Evolutionary conservation across 1,140 invertebrate genomes (phyloP).

Genomic region (Drosophila bocqueti): DNA sequence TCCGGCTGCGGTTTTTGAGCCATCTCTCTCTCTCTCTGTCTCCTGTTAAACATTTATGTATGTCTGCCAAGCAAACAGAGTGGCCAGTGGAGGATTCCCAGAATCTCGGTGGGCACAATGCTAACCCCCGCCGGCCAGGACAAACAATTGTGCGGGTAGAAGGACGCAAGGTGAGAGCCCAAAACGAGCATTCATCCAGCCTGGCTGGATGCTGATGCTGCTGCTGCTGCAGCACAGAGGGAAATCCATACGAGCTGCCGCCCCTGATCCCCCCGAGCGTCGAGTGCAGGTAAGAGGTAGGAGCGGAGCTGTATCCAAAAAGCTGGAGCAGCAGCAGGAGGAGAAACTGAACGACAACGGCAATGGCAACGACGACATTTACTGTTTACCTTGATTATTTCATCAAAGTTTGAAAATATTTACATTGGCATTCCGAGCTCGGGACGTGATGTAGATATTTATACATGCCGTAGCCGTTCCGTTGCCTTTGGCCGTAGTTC

Average conservation of each 20-base stretch:
- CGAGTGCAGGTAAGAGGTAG: not conserved
- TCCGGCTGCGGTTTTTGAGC: conserved; percentile 20
- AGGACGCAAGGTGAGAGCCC: conserved; percentile 6
- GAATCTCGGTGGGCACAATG: conserved; percentile 7
- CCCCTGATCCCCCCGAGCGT: not conserved
- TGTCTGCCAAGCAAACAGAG: conserved; percentile 70
- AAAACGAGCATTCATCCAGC: conserved; percentile 48
- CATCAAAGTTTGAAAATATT: conserved; percentile 84
- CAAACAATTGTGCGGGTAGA: conserved; percentile 42
- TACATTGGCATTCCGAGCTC: conserved; percentile 81
- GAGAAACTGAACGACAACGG: conserved; percentile 28
- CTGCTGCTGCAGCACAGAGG: conserved; percentile 34
- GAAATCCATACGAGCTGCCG: conserved; percentile 49
- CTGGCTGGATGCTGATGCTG: not conserved
- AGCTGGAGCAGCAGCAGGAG: conserved; percentile 8
- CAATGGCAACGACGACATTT: conserved; percentile 70
- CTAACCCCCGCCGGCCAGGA: conserved; percentile 17
- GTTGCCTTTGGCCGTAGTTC: conserved; percentile 31
- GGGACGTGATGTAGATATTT: conserved; percentile 83
- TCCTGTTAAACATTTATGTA: conserved; percentile 76
- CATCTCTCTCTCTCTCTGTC: not conserved
- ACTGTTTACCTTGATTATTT: conserved; percentile 83
- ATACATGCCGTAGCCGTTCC: conserved; percentile 61
- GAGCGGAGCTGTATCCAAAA: conserved; percentile 19
- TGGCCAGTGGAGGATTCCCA: conserved; percentile 22